Percentiles rank a stretch among this genome's conserved stretches.
Evolutionary conservation across 1,140 invertebrate species (phyloP).

Genomic region (Nylanderia fulva): DNA sequence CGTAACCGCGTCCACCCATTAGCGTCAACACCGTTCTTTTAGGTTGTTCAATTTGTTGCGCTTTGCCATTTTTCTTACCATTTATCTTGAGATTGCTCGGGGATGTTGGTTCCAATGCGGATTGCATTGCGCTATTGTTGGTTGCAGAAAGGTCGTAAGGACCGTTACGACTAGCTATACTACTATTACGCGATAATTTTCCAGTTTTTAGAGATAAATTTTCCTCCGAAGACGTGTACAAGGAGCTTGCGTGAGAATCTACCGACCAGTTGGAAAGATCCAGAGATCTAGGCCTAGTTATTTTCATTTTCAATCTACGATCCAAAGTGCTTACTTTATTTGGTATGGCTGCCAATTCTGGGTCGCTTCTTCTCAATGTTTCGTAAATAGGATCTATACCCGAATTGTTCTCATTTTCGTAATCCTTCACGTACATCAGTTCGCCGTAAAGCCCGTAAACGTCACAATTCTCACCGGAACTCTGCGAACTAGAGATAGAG

Average conservation of each 20-base stretch:
- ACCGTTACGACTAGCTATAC: conserved; percentile 89
- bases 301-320: conserved; percentile 92
- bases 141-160: conserved; percentile 81
- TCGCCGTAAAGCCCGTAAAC: conserved; percentile 96
- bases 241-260: conserved; percentile 93
- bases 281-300: conserved; percentile 91
- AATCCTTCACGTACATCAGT: conserved; percentile 95
- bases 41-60: conserved; percentile 86
- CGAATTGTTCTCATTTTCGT: conserved; percentile 91
- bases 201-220: conserved; percentile 89
- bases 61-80: conserved; percentile 78
- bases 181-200: conserved; percentile 90
- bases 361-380: conserved; percentile 91
- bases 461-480: conserved; percentile 90
- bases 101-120: conserved; percentile 50
- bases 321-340: conserved; percentile 93
- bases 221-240: conserved; percentile 93
- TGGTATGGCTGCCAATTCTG: conserved; percentile 93
- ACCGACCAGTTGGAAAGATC: conserved; percentile 96
- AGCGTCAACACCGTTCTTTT: conserved; percentile 93
- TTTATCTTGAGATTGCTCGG: conserved; percentile 73
- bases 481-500: conserved; percentile 87
- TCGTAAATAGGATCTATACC: conserved; percentile 91
- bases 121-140: conserved; percentile 63
- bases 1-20: conserved; percentile 95